These are phyloP conservation scores for Acleris emargana DNA, from an alignment of 2,888 invertebrate species.

Conservation along the genomic window DNA sequence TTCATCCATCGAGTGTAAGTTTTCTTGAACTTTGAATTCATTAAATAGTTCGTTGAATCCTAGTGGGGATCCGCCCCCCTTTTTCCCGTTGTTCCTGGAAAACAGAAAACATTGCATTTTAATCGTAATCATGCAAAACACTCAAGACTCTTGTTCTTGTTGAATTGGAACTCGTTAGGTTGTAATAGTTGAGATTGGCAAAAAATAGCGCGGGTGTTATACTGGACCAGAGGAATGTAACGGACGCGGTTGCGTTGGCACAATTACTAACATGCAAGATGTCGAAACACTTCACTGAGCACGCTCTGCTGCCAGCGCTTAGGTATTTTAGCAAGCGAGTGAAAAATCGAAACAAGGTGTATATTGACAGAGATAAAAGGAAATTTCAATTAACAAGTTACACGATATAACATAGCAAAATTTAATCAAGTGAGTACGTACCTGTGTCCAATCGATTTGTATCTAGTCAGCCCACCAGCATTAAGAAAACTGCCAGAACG, in stretches of 20 bases:
- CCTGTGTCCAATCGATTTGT: constrained; percentile 88
- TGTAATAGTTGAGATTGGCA: constrained; percentile 44
- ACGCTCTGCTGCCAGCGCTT: constrained; percentile 61
- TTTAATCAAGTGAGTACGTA: constrained; percentile 59
- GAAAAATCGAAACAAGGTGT: constrained; percentile 48
- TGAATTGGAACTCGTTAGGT: constrained; percentile 41
- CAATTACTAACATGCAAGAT: constrained; percentile 71
- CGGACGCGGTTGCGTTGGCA: constrained; percentile 70
- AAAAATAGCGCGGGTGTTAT: constrained; percentile 50
- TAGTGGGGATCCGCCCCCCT: constrained; percentile 90
- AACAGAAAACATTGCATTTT: constrained; percentile 21
- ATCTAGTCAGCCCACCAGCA: constrained; percentile 89
- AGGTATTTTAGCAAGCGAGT: constrained; percentile 54
- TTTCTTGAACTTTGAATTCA: constrained; percentile 94
- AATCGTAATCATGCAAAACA: constrained; percentile 8
- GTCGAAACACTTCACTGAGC: constrained; percentile 69
- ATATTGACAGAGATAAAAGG: constrained; percentile 52
- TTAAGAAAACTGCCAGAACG: constrained; percentile 93
- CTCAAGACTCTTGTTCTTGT: constrained; percentile 5
- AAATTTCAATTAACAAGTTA: constrained; percentile 56
- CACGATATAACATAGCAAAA: constrained; percentile 33
- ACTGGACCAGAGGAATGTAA: constrained; percentile 68
- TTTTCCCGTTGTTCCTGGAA: constrained; percentile 85
- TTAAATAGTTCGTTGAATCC: constrained; percentile 94
- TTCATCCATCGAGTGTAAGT: constrained; percentile 93